A percentile compares a stretch with the other conserved stretches of the same genome.
Conservation (phyloP, 2,888 invertebrate species). For the Escarpia spicata region DNA sequence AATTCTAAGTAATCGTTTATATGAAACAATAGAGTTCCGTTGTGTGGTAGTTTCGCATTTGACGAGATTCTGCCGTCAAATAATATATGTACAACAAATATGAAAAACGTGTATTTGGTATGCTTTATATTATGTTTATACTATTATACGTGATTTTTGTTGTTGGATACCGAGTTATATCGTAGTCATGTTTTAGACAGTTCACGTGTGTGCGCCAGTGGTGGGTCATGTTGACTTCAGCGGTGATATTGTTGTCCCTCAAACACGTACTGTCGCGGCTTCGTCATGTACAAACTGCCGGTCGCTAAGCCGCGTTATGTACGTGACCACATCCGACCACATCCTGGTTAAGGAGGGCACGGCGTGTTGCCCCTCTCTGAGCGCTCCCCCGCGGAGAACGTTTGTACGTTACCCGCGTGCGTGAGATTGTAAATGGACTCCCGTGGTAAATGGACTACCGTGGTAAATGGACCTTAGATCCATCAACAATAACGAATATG, state of each 20-base stretch:
- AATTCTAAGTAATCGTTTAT: neutral
- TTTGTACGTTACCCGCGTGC: neutral
- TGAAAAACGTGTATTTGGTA: neutral
- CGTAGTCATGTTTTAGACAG: neutral
- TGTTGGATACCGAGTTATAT: neutral
- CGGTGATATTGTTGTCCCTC: neutral
- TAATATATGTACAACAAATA: neutral
- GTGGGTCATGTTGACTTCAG: neutral
- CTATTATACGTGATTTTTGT: slow-evolving; percentile 4
- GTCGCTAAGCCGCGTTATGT: neutral
- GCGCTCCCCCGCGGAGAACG: neutral
- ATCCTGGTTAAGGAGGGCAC: neutral
- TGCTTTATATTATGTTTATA: slow-evolving; percentile 12
- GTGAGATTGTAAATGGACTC: no score
- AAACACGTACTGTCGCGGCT: neutral
- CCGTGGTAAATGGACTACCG: no score
- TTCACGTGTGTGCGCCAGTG: neutral
- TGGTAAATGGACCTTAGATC: no score
- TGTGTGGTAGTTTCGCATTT: neutral
- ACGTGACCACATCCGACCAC: neutral
- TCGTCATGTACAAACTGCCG: neutral
- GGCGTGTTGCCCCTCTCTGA: neutral
- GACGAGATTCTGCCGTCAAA: neutral
- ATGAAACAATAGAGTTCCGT: neutral
- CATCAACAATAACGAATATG: no score